These are phyloP conservation scores for Tetragonula clypearis DNA, from an alignment of 1,140 invertebrate genomes.

Conservation along the genomic window DNA sequence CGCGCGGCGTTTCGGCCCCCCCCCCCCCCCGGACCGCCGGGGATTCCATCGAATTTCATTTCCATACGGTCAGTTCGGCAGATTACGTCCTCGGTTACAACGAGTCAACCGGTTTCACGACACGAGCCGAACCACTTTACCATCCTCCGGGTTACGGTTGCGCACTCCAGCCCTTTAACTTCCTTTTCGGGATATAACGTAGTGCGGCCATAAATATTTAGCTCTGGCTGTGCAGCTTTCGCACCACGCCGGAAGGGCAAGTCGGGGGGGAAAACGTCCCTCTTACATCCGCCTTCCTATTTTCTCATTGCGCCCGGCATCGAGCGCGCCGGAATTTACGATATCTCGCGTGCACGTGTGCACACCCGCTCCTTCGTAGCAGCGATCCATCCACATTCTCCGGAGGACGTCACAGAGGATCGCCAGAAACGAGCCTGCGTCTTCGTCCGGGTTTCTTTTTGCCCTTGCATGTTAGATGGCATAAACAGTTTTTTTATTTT, in stretches of 20 bases:
- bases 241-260: constrained; percentile 5
- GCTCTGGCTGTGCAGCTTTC: not conserved
- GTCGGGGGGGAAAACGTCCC: constrained; percentile 8
- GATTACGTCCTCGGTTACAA: constrained; percentile 22
- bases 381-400: constrained; percentile 41
- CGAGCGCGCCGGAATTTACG: constrained; percentile 51
- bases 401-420: constrained; percentile 19
- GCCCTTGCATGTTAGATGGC: not conserved
- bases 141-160: not conserved
- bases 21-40: too few relatives aligned
- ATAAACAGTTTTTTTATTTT: not conserved
- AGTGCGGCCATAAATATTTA: constrained; percentile 68
- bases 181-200: constrained; percentile 42
- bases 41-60: constrained; percentile 1
- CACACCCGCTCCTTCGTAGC: not conserved
- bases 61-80: not conserved
- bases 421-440: constrained; percentile 32
- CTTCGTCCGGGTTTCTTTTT: not conserved
- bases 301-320: constrained; percentile 15
- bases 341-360: constrained; percentile 38
- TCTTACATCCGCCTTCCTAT: not conserved
- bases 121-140: not conserved
- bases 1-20: not conserved
- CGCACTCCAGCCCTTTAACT: constrained; percentile 16
- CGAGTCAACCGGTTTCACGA: not conserved